Evolutionary conservation across 2,888 invertebrate genomes (phyloP).

Genomic region (Sicus ferrugineus): DNA sequence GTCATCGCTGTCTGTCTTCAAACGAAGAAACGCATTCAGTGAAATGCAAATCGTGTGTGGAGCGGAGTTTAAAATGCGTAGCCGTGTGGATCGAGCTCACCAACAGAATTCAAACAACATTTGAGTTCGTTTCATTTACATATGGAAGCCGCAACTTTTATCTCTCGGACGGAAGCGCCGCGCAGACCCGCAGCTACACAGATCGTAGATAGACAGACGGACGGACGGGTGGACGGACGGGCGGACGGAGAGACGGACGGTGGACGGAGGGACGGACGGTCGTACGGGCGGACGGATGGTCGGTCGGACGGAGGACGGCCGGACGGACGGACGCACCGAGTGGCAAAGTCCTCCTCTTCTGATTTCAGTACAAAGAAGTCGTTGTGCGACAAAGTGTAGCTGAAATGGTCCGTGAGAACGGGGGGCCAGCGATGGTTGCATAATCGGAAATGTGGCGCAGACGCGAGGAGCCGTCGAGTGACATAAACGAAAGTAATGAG

Average conservation of each 20-base stretch:
- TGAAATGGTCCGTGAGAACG: too few relatives aligned
- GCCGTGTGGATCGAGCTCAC: constrained; percentile 20
- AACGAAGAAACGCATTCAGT: constrained; percentile 19
- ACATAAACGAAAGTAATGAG: background rate
- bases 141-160: constrained; percentile 6
- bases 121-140: constrained; percentile 24
- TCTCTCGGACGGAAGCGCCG: background rate
- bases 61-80: constrained; percentile 24
- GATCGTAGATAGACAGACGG: background rate
- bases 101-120: constrained; percentile 21
- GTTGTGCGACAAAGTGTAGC: too few relatives aligned
- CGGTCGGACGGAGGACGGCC: background rate
- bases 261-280: too few relatives aligned
- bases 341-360: background rate
- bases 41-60: constrained; percentile 26
- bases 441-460: background rate
- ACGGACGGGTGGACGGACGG: too few relatives aligned
- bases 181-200: background rate
- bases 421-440: too few relatives aligned
- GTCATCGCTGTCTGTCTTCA: background rate
- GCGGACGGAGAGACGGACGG: too few relatives aligned
- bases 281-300: background rate
- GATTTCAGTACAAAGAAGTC: too few relatives aligned
- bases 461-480: too few relatives aligned
- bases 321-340: background rate